Base-by-base conservation (phyloP, 1,140 invertebrate genomes). In the Aphelinus atriplicis region DNA sequence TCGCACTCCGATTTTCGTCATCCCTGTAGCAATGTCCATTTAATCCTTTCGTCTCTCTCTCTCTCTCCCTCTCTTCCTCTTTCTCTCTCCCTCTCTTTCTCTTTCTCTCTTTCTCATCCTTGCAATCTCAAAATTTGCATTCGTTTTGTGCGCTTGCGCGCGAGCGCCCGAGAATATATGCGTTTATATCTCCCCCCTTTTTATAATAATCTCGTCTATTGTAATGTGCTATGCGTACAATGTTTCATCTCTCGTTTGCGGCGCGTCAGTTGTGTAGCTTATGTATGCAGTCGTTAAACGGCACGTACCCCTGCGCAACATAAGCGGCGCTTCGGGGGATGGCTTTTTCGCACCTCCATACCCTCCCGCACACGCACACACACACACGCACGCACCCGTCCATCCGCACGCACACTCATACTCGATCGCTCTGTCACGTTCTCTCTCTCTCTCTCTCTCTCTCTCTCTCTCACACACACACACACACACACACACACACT, bases 201-300 rank as follows among this genome's bases (percentile, higher is more conserved):
- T 48, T 78, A 76, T 71, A 66, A 71, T 71, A 71, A 71, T 61
- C 55, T 65, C 55, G 2, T 58, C 71, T 72, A 66, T 65, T 65
- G 46, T 64, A 63, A 65, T 65, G n/a, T 71, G 3, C 61, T 72
- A 60, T 72, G 53, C 55, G 46, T 65, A 64, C 46, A 58, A 7
- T 66, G 53, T 71, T 58, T 65, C 55, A 58, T 58, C 47, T 58
- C 53, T 45, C 46, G 56, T 7, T 57, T 58, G 53, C 56, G 55
- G 46, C 9, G 55, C 47, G 2, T 47, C 7, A 65, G 66, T 65
- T 42, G n/a, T 26, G 26, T 45, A 72, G 10, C 51, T 26, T 51
- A 65, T 72, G 7, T 43, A 64, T 71, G 61, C 43, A 65, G 51
- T 58, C 62, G 53, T 65, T 56, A 65, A 57, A 50, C 45, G 26